Conservation (phyloP, 2,797 vertebrate species). For the Sebastes oblongus region DNA sequence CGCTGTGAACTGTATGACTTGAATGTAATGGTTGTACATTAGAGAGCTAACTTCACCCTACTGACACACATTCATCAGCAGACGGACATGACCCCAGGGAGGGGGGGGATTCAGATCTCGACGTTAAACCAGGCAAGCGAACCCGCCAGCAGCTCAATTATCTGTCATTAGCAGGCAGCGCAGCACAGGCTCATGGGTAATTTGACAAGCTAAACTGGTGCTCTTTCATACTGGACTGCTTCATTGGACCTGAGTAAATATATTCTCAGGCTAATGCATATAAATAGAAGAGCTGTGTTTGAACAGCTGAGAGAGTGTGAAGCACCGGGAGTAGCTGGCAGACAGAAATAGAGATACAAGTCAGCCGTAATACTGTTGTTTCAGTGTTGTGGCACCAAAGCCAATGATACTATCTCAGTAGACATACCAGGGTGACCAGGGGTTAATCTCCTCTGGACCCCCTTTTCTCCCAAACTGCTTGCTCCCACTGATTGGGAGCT, state of each 20-base stretch:
- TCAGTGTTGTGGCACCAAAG: not conserved
- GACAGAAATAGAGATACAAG: slow-evolving; percentile 9
- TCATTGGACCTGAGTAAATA: slow-evolving; percentile 88
- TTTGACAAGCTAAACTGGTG: slow-evolving; percentile 90
- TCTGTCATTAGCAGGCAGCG: slow-evolving; percentile 84
- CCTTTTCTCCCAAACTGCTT: slow-evolving; percentile 23
- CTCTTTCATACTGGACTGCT: slow-evolving; percentile 87
- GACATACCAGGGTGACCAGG: slow-evolving; percentile 4
- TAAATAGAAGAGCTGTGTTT: slow-evolving; percentile 86
- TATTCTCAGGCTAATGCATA: slow-evolving; percentile 83
- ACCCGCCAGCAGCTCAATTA: slow-evolving; percentile 88
- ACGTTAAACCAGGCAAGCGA: slow-evolving; percentile 32
- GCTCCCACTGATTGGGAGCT: slow-evolving; percentile 47
- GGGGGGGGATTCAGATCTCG: slow-evolving; percentile 7
- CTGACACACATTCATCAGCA: slow-evolving; percentile 28
- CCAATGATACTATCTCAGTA: slow-evolving; percentile 10
- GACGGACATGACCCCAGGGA: slow-evolving; percentile 28
- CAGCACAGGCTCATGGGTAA: slow-evolving; percentile 74
- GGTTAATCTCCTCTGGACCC: slow-evolving; percentile 47
- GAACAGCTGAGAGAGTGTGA: slow-evolving; percentile 81
- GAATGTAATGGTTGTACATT: too few relatives aligned
- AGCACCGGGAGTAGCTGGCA: not conserved
- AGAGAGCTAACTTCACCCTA: not conserved
- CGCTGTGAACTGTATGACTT: not conserved
- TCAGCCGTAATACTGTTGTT: not conserved